These are phyloP conservation scores for Drosophila borborema DNA, from an alignment of 2,888 invertebrate species.

Conservation along the genomic window DNA sequence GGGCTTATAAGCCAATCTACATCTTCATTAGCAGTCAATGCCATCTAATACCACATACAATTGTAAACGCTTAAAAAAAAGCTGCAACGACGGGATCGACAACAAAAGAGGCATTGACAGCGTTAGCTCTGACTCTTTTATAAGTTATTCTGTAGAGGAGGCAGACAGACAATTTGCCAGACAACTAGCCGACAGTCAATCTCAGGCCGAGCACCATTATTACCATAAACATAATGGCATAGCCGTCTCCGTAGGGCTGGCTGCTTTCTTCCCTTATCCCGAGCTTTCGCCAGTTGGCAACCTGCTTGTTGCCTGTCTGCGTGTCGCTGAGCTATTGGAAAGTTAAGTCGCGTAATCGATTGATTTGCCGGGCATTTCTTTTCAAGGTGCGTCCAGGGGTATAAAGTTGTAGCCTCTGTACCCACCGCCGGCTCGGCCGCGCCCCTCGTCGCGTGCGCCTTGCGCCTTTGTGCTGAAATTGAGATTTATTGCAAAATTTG, in stretches of 20 bases:
- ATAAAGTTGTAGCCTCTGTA: slow-evolving; percentile 54
- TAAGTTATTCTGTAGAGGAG: slow-evolving; percentile 21
- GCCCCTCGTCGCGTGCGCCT: slow-evolving; percentile 11
- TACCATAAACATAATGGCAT: slow-evolving; percentile 68
- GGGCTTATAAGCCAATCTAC: slow-evolving; percentile 11
- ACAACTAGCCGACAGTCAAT: slow-evolving; percentile 62
- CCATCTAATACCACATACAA: slow-evolving; percentile 54
- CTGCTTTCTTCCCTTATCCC: slow-evolving; percentile 12
- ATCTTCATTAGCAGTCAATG: slow-evolving; percentile 35
- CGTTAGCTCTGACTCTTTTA: slow-evolving; percentile 14
- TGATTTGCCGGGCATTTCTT: slow-evolving; percentile 74
- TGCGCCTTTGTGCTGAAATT: slow-evolving; percentile 75
- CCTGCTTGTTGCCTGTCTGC: slow-evolving; percentile 3
- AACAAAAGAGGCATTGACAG: slow-evolving; percentile 4
- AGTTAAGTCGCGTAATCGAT: slow-evolving; percentile 82
- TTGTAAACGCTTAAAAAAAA: slow-evolving; percentile 49
- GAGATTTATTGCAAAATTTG: slow-evolving; percentile 82
- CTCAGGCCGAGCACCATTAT: slow-evolving; percentile 48
- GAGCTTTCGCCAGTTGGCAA: not conserved
- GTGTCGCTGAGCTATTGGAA: slow-evolving; percentile 74
- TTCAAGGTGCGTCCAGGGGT: slow-evolving; percentile 67
- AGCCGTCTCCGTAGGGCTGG: slow-evolving; percentile 11
- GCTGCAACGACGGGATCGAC: slow-evolving; percentile 16
- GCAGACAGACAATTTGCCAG: slow-evolving; percentile 59
- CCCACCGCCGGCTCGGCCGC: slow-evolving; percentile 5